phyloP scores from a whole-genome alignment of 2,113 vertebrate species.

The Protobothrops flavoviridis region DNA sequence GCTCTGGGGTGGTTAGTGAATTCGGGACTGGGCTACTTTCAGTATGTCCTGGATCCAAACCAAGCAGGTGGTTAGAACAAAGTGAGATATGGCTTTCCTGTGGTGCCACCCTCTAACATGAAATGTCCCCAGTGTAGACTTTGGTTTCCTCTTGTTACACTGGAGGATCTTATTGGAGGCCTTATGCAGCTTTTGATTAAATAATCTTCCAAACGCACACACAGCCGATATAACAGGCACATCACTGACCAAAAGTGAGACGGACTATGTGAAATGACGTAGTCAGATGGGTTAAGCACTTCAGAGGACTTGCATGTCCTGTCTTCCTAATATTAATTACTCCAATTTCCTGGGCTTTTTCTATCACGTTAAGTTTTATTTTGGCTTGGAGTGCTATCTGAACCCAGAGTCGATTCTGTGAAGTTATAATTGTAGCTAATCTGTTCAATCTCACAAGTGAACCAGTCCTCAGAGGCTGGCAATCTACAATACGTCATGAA shows the following conservation, averaged over 20 bases:
- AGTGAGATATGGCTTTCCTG: not conserved
- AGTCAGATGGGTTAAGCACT: not conserved
- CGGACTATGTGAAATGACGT: not conserved
- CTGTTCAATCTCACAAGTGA: not conserved
- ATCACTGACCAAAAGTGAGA: not conserved
- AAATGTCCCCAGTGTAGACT: not conserved
- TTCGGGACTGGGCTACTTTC: not conserved
- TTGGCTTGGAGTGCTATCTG: not conserved
- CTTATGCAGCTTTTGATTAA: not conserved
- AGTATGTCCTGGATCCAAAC: not conserved
- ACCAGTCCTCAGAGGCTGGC: not conserved
- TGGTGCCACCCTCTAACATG: not conserved
- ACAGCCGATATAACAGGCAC: not conserved
- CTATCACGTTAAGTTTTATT: not conserved
- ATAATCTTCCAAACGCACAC: not conserved
- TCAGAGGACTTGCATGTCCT: not conserved
- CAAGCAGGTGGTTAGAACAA: not conserved
- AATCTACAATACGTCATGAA: not conserved
- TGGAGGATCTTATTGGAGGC: not conserved
- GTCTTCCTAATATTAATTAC: not conserved
- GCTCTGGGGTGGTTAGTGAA: not conserved
- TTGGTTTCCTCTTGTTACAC: not conserved
- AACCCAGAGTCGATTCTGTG: not conserved
- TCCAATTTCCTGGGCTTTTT: not conserved
- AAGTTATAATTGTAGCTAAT: not conserved